Evolutionary conservation across 2,888 invertebrate species (phyloP).

Genomic region (Cerastis rubricosa): DNA sequence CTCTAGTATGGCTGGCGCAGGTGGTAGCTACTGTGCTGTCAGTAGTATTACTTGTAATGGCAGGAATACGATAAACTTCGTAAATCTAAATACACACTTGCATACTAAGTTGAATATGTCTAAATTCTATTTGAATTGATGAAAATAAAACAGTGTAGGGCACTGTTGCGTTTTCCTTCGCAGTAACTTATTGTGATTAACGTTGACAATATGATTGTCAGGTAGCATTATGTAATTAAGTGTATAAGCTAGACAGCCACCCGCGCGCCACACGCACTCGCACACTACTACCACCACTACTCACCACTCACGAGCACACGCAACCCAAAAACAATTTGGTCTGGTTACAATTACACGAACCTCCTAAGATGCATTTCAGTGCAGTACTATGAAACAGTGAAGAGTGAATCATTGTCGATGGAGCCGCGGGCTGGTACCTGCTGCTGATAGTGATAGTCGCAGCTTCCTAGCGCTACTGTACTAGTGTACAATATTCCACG

Average conservation of each 20-base stretch:
- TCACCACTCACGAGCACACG: not conserved
- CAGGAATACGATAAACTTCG: not conserved
- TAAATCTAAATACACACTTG: not conserved
- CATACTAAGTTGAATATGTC: not conserved
- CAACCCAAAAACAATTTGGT: not conserved
- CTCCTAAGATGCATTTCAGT: not conserved
- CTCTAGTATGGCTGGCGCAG: not conserved
- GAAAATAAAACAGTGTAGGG: not conserved
- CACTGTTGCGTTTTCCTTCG: not conserved
- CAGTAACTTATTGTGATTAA: not conserved
- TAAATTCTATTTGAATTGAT: slow-evolving; percentile 6
- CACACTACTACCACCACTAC: not conserved
- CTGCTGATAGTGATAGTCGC: not conserved
- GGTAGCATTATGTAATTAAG: not conserved
- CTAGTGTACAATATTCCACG: not conserved
- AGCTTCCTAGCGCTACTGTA: slow-evolving; percentile 9
- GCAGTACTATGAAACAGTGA: not conserved
- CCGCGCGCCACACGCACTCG: not conserved
- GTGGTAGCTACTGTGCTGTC: not conserved
- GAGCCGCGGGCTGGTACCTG: not conserved
- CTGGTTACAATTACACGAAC: not conserved
- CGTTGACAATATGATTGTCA: not conserved
- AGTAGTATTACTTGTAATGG: not conserved
- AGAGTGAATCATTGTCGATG: not conserved
- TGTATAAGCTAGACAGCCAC: not conserved